Evolutionary conservation across 2,888 invertebrate genomes (phyloP).

Genomic region (Cryptocephalus moraei): DNA sequence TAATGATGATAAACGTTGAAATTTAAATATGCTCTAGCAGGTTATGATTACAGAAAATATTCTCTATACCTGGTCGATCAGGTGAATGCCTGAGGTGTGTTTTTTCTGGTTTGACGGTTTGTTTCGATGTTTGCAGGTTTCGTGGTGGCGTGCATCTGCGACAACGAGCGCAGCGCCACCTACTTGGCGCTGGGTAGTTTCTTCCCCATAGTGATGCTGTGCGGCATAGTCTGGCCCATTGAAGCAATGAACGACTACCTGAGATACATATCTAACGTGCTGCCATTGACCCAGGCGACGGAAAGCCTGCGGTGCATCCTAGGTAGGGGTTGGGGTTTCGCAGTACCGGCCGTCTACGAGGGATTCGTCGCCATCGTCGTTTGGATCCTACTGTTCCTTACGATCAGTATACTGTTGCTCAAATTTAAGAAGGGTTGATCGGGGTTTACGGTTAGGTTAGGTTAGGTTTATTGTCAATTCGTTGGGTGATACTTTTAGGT

Average conservation of each 20-base stretch:
- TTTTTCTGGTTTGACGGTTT: no score
- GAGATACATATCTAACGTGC: constrained; percentile 54
- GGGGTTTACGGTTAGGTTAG: not conserved
- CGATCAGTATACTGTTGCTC: constrained; percentile 60
- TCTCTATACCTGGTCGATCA: no score
- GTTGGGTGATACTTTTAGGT: not conserved
- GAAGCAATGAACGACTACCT: constrained; percentile 80
- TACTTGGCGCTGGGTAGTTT: constrained; percentile 80
- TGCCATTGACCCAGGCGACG: constrained; percentile 82
- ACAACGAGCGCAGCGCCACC: constrained; percentile 75
- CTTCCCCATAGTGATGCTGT: constrained; percentile 74
- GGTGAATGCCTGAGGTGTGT: no score
- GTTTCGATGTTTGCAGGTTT: constrained; percentile 61
- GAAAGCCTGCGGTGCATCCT: constrained; percentile 79
- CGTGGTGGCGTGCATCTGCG: constrained; percentile 69
- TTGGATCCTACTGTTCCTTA: constrained; percentile 72
- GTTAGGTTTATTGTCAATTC: not conserved
- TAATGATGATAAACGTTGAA: no score
- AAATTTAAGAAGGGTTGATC: constrained; percentile 74
- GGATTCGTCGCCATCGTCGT: constrained; percentile 69
- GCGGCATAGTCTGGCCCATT: constrained; percentile 90
- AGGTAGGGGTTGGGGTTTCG: constrained; percentile 72
- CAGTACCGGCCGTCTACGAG: constrained; percentile 60
- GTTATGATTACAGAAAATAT: no score
- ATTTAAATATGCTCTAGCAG: no score